These are phyloP conservation scores for Strongylocentrotus purpuratus DNA, from an alignment of 35 echinoderm and acorn worm species.

Conservation along the genomic window DNA sequence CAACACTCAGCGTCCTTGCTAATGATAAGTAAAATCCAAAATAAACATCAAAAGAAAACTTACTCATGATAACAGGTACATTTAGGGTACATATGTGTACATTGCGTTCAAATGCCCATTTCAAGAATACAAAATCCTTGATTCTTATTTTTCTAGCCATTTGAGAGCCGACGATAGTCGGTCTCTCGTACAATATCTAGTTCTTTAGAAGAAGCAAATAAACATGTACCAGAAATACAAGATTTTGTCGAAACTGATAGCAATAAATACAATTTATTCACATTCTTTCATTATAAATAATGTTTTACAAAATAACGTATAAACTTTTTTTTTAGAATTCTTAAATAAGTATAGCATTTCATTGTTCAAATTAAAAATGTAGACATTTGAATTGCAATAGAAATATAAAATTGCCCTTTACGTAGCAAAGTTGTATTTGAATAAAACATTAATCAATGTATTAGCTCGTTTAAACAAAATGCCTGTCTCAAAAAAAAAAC, in stretches of 20 bases:
- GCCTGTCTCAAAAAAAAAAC: neutral
- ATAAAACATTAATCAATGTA: neutral
- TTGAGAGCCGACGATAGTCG: no score
- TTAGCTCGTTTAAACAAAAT: neutral
- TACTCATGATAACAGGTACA: no score
- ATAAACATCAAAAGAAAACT: no score
- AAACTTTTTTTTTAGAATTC: neutral
- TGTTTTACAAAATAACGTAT: slow-evolving; percentile 7
- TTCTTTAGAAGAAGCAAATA: neutral
- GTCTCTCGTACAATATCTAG: no score
- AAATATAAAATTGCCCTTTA: neutral
- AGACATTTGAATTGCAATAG: neutral
- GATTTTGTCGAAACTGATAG: neutral
- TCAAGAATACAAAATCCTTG: no score
- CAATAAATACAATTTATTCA: slow-evolving; percentile 15
- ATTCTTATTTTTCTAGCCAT: no score
- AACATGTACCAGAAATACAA: neutral
- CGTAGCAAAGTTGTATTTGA: neutral
- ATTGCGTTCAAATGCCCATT: no score
- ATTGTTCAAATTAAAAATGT: neutral
- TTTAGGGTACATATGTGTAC: no score
- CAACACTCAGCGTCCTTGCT: no score
- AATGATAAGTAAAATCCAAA: no score
- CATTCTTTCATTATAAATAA: slow-evolving; percentile 20
- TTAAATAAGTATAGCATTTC: neutral